phyloP scores from a whole-genome alignment of 2,113 vertebrate species.

The Nibea coibor region DNA sequence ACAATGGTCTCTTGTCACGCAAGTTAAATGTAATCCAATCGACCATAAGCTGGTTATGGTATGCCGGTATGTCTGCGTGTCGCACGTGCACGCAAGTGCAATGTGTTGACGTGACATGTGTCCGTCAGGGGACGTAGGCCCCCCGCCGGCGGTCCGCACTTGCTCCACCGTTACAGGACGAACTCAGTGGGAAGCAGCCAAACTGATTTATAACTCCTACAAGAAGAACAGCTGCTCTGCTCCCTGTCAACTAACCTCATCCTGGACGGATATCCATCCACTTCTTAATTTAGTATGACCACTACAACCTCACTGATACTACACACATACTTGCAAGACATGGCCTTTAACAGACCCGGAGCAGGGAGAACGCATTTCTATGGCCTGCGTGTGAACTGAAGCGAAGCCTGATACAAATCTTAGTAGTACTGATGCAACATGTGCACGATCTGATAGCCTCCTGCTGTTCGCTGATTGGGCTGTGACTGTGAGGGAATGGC shows the following conservation, averaged over 20 bases:
- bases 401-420: constrained; percentile 66
- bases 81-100: constrained; percentile 49
- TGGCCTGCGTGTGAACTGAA: constrained; percentile 59
- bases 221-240: constrained; percentile 80
- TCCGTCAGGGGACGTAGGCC: constrained; percentile 33
- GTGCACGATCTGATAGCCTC: constrained; percentile 73
- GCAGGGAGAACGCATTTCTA: constrained; percentile 16
- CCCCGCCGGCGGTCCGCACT: constrained; percentile 23
- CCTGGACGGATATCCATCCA: constrained; percentile 70
- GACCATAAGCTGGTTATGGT: not conserved
- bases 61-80: not conserved
- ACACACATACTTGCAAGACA: constrained; percentile 39
- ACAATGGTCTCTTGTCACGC: not conserved
- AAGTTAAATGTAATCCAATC: not conserved
- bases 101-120: constrained; percentile 47
- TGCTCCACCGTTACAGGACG: constrained; percentile 36
- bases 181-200: constrained; percentile 57
- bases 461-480: constrained; percentile 70
- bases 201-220: constrained; percentile 78
- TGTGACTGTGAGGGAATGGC: constrained; percentile 60
- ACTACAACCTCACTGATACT: constrained; percentile 60
- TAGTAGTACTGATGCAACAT: constrained; percentile 66
- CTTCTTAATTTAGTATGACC: constrained; percentile 80
- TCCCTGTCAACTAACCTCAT: constrained; percentile 75
- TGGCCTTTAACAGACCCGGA: constrained; percentile 53